Conservation (phyloP, 2,113 vertebrate genomes). For the Ailurus styani region DNA sequence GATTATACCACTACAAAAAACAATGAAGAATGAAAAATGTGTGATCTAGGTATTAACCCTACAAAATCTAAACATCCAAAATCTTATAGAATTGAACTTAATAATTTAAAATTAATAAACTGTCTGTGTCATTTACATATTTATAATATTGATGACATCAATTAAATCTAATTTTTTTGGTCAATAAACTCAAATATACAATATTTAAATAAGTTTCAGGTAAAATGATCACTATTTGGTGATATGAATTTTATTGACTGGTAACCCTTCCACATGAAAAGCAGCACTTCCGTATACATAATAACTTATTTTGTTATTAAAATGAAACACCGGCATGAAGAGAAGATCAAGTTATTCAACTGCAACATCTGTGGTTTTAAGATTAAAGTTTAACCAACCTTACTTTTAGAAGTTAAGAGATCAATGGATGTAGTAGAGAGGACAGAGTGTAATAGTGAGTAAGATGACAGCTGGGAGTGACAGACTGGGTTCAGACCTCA, state of each 20-base stretch:
- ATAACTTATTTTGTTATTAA: not conserved
- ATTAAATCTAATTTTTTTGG: not conserved
- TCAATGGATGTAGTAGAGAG: not conserved
- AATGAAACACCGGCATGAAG: not conserved
- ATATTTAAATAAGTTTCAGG: not conserved
- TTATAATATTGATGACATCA: not conserved
- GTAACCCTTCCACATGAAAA: not conserved
- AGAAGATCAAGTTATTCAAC: not conserved
- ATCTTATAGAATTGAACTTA: not conserved
- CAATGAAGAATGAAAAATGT: not conserved
- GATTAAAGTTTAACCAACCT: not conserved
- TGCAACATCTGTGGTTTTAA: not conserved
- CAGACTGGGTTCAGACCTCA: not conserved
- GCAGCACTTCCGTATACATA: not conserved
- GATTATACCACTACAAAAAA: not conserved
- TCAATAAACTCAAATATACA: not conserved
- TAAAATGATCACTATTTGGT: not conserved
- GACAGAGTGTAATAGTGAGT: not conserved
- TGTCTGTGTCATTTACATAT: not conserved
- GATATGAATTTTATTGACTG: not conserved
- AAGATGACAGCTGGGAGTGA: not conserved
- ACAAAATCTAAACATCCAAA: not conserved
- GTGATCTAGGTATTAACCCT: accelerated
- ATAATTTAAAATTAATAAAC: not conserved
- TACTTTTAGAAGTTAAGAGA: not conserved